Conservation (phyloP, 2,888 invertebrate species). For the Chloroclystis v-ata region DNA sequence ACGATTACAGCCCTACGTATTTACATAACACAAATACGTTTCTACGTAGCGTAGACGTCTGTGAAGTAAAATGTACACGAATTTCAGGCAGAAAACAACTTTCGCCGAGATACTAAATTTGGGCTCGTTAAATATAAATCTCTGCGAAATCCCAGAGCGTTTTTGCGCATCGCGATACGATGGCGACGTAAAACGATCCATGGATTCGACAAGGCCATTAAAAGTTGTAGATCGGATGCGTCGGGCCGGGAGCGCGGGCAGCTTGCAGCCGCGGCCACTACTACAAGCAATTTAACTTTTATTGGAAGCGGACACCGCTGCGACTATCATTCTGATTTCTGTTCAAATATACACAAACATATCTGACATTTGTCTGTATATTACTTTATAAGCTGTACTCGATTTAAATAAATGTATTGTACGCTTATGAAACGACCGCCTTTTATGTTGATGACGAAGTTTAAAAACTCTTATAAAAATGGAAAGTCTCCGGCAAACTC, state of each 20-base stretch:
- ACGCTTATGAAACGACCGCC: no score
- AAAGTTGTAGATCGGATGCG: slow-evolving; percentile 6
- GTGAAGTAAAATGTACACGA: neutral
- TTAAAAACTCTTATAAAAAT: neutral
- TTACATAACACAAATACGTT: neutral
- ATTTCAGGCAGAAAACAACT: neutral
- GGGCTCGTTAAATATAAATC: neutral
- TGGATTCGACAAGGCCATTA: slow-evolving; percentile 11
- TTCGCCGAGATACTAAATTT: neutral
- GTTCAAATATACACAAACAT: no score
- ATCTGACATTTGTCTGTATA: no score
- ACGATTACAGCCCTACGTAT: neutral
- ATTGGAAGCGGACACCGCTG: neutral
- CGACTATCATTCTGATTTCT: neutral
- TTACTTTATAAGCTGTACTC: no score
- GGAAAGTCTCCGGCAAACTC: slow-evolving; percentile 12
- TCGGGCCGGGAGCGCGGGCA: neutral
- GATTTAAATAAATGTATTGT: no score
- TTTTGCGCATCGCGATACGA: neutral
- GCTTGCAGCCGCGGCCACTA: neutral
- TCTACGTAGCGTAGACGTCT: neutral
- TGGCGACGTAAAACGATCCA: slow-evolving; percentile 3
- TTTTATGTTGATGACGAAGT: no score
- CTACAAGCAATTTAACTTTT: neutral
- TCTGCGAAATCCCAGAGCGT: neutral